Evolutionary conservation across 2,888 invertebrate species (phyloP).

Genomic region (Pristionchus maxplancki): DNA sequence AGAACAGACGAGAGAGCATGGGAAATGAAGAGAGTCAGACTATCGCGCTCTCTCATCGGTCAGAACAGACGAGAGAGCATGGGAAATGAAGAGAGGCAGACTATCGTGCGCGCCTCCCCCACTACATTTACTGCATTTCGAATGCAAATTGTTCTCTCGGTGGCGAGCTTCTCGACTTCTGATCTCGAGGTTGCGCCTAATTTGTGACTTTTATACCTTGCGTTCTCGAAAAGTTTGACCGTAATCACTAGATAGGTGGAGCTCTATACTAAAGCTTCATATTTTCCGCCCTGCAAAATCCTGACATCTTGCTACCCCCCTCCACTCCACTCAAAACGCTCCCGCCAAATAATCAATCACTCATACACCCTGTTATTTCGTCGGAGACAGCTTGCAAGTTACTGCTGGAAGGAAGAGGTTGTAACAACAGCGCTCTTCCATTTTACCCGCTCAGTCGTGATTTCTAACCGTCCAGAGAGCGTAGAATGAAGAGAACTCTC

Average conservation of each 20-base stretch:
- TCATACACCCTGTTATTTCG: conserved; percentile 18
- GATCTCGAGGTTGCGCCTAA: not conserved
- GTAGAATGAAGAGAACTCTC: not conserved
- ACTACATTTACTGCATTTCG: conserved; percentile 11
- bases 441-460: not conserved
- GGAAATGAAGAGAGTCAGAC: too few species aligned
- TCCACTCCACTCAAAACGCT: too few species aligned
- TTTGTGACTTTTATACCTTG: not conserved
- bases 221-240: not conserved
- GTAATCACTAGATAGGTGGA: too few species aligned
- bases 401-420: not conserved
- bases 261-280: not conserved
- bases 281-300: too few species aligned
- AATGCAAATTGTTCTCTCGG: conserved; percentile 20
- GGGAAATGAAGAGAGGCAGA: too few species aligned
- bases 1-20: too few species aligned
- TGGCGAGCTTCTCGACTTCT: not conserved
- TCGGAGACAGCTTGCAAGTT: conserved; percentile 10
- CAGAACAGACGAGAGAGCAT: too few species aligned
- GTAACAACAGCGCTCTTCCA: not conserved
- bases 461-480: not conserved
- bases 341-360: conserved; percentile 22
- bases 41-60: not conserved
- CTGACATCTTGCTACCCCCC: too few species aligned
- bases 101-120: too few species aligned